Percentiles rank a stretch among this genome's conserved stretches.
Conservation (phyloP, 2,113 vertebrate genomes). For the Semicossyphus pulcher region DNA sequence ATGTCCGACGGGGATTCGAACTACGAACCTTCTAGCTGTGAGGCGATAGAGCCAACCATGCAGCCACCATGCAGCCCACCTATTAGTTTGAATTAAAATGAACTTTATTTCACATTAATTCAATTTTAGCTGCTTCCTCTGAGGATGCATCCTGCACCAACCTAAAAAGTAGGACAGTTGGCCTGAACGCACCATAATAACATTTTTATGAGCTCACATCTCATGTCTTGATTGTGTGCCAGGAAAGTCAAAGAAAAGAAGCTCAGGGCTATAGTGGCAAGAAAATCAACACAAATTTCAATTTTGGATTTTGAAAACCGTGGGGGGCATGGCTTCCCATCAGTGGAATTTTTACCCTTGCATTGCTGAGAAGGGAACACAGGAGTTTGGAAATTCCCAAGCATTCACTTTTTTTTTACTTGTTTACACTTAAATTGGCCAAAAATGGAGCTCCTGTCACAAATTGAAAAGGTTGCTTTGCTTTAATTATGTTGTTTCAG, state of each 20-base stretch:
- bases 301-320: neutral
- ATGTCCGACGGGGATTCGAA: no score
- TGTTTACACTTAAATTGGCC: constrained; percentile 30
- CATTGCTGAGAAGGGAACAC: neutral
- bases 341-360: neutral
- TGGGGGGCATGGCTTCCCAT: neutral
- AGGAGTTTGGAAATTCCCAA: constrained; percentile 34
- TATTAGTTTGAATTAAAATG: no score
- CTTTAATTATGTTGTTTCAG: constrained; percentile 54
- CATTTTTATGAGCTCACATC: neutral
- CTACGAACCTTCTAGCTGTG: no score
- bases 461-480: constrained; percentile 19
- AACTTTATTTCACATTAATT: no score
- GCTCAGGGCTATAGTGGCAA: neutral
- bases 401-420: constrained; percentile 23
- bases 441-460: constrained; percentile 40
- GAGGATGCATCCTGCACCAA: neutral
- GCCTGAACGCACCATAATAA: neutral
- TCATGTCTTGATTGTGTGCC: neutral
- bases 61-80: no score
- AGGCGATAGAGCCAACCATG: no score
- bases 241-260: neutral
- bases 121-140: no score
- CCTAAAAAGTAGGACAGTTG: neutral
- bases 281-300: neutral